phyloP scores from a whole-genome alignment of 2,888 invertebrate genomes.

The Tholera decimalis region DNA sequence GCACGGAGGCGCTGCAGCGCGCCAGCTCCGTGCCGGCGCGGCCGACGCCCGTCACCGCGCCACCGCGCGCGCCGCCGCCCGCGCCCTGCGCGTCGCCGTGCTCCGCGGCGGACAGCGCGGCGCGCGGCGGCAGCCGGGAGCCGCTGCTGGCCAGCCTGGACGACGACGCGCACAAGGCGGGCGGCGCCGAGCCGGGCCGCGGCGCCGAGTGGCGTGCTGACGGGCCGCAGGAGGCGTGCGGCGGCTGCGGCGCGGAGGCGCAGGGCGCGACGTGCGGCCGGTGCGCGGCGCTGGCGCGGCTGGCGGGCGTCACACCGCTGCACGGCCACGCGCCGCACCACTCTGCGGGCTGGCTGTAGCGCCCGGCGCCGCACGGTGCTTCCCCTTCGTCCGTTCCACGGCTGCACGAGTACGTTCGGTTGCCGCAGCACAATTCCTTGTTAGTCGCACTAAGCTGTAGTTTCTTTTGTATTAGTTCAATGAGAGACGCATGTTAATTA shows the following conservation, averaged over 20 bases:
- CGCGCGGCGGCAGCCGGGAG: constrained; percentile 91
- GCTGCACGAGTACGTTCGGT: constrained; percentile 5
- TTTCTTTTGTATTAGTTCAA: constrained; percentile 37
- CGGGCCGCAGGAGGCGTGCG: constrained; percentile 56
- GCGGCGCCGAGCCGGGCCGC: constrained; percentile 15
- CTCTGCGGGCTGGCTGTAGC: constrained; percentile 93
- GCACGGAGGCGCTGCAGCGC: constrained; percentile 78
- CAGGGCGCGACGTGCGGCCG: constrained; percentile 84
- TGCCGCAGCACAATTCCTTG: constrained; percentile 34
- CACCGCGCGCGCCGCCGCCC: constrained; percentile 82
- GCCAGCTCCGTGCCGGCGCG: constrained; percentile 74
- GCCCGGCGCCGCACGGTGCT: constrained; percentile 2
- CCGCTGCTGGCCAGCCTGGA: constrained; percentile 92
- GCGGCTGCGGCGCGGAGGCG: constrained; percentile 68
- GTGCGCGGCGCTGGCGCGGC: constrained; percentile 92
- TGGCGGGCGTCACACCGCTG: constrained; percentile 94
- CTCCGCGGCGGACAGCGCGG: constrained; percentile 69
- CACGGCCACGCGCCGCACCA: constrained; percentile 93
- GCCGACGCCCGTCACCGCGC: constrained; percentile 68
- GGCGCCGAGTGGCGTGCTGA: constrained; percentile 64
- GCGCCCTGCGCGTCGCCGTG: constrained; percentile 66
- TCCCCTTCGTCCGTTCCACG: constrained; percentile 10
- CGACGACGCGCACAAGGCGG: constrained; percentile 87
- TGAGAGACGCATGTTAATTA: constrained; percentile 34
- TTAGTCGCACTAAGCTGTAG: constrained; percentile 49